A percentile compares a stretch with the other conserved stretches of the same genome.
These are phyloP conservation scores for Grantiella picta DNA, from an alignment of 2,113 vertebrate species.

Conservation along the genomic window DNA sequence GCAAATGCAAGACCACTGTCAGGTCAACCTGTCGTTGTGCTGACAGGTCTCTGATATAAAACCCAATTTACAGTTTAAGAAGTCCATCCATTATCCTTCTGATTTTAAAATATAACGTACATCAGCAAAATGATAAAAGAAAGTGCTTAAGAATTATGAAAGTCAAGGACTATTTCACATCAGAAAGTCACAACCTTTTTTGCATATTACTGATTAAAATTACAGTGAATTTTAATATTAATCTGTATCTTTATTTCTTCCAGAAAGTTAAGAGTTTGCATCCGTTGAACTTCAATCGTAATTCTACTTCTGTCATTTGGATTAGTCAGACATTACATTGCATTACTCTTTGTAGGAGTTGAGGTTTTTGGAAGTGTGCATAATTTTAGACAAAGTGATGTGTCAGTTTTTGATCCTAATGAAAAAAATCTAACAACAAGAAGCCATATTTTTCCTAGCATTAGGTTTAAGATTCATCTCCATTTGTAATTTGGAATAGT, in stretches of 20 bases:
- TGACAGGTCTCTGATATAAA: constrained; percentile 80
- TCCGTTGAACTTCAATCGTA: background rate
- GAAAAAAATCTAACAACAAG: fast-evolving
- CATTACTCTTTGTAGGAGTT: background rate
- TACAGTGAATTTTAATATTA: constrained; percentile 46
- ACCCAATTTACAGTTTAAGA: constrained; percentile 82
- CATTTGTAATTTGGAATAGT: background rate
- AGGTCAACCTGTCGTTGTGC: constrained; percentile 63
- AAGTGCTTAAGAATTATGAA: constrained; percentile 79
- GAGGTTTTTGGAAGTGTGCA: background rate
- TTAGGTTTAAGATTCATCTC: background rate
- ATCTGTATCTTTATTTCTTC: constrained; percentile 6
- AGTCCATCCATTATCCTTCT: constrained; percentile 82
- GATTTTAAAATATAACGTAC: constrained; percentile 78
- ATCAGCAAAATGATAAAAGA: constrained; percentile 81
- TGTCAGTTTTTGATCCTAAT: background rate
- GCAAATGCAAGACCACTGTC: constrained; percentile 63
- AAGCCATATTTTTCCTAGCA: background rate
- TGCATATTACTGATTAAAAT: constrained; percentile 71
- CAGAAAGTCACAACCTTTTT: constrained; percentile 72
- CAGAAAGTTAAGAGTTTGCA: constrained; percentile 7
- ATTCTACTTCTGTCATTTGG: background rate
- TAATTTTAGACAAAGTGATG: background rate
- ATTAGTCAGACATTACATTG: background rate
- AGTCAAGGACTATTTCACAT: constrained; percentile 79